Evolutionary conservation across 2,113 vertebrate genomes (phyloP).

Genomic region (Sorex fumeus): DNA sequence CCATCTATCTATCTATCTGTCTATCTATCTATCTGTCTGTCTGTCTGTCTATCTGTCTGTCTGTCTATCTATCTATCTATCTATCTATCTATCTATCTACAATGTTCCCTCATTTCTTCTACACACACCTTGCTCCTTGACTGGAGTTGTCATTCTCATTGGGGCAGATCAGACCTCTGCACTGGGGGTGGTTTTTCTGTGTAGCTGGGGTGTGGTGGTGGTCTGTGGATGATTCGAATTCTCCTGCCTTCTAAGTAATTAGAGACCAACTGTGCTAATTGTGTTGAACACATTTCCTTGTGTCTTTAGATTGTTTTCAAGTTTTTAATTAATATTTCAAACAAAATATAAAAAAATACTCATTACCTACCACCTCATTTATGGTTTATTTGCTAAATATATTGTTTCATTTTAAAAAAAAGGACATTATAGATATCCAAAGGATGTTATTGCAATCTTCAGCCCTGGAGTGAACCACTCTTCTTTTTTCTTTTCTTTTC

Average conservation of each 20-base stretch:
- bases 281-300: constrained; percentile 28
- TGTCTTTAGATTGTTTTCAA: constrained; percentile 12
- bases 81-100: too few species aligned
- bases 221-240: background rate
- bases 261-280: background rate
- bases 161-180: background rate
- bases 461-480: background rate
- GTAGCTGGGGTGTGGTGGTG: background rate
- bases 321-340: constrained; percentile 42
- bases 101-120: background rate
- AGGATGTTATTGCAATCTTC: background rate
- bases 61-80: too few species aligned
- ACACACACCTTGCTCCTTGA: background rate
- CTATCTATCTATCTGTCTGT: too few species aligned
- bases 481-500: background rate
- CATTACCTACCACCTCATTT: background rate
- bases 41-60: too few species aligned
- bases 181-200: background rate
- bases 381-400: constrained; percentile 10
- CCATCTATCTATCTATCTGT: background rate
- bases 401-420: constrained; percentile 27
- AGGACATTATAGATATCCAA: background rate
- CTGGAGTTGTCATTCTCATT: background rate
- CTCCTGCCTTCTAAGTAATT: background rate
- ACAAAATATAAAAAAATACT: constrained; percentile 53